Conservation (phyloP, 2,797 vertebrate species). For the Pelodytes ibericus region DNA sequence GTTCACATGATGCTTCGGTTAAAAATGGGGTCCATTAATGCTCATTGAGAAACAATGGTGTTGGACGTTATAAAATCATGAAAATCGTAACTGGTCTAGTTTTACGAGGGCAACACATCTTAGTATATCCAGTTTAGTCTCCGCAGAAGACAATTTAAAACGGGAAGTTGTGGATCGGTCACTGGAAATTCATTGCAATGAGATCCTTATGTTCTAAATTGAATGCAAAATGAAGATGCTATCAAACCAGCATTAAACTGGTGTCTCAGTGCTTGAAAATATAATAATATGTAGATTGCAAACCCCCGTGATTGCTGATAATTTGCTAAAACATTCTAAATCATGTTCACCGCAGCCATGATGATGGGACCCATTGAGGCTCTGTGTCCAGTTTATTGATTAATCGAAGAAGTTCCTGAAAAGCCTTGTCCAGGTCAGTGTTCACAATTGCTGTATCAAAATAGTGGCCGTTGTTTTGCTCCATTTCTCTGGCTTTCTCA, state of each 20-base stretch:
- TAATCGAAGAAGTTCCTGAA: conserved; percentile 88
- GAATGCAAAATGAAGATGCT: conserved; percentile 9
- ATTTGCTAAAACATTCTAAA: not conserved
- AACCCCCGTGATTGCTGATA: not conserved
- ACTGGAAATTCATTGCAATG: not conserved
- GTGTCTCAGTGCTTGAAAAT: conserved; percentile 18
- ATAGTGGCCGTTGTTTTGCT: conserved; percentile 94
- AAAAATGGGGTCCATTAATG: too few relatives aligned
- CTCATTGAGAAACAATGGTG: too few relatives aligned
- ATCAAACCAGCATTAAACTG: not conserved
- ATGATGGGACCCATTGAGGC: conserved; percentile 96
- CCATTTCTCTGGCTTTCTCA: conserved; percentile 96
- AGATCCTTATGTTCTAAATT: not conserved
- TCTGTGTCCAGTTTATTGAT: conserved; percentile 98
- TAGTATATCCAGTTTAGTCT: not conserved
- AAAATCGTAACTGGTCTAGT: too few relatives aligned
- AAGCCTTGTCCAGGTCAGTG: conserved; percentile 91
- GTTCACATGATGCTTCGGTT: too few relatives aligned
- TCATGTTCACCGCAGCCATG: conserved; percentile 87
- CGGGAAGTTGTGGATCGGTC: not conserved
- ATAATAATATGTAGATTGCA: not conserved
- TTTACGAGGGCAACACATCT: too few relatives aligned
- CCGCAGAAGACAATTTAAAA: not conserved
- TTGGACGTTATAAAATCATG: too few relatives aligned
- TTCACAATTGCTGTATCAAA: conserved; percentile 94